Evolutionary conservation across 1,140 invertebrate species (phyloP), one percentile per base, ranked within the genome.

Genomic region (Calliphora vicina): DNA sequence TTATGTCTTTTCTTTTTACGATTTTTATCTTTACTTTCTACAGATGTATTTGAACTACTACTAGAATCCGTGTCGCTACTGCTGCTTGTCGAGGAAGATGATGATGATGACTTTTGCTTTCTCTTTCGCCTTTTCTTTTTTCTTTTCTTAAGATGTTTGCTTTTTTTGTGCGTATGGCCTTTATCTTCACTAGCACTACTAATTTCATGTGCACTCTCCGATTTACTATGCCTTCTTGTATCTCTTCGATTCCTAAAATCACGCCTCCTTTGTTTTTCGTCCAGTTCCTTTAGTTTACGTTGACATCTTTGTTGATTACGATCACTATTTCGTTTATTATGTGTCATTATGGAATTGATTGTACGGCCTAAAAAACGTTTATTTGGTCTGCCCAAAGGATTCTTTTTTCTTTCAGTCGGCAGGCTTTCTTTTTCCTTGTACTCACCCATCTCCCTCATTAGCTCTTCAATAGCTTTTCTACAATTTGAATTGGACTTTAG

Each of bases 371-470:
- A 45, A 71, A 89, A 89, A 20, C 83, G 83, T 82, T 89, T 89
- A 72, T 89, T 89, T 29, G 87, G 72, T 76, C 86, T 89, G 9
- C 86, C 87, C n/a, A 89, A 61, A 0, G 88, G 88, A 86, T 89
- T 89, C 17, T 88, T 87, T 84, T 89, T 89, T 10, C 88, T 84
- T 20, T 89, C 88, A 17, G 85, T 86, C 1, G 57, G 23, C 42
- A 78, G 2, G 17, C n/a, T 45, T 23, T 43, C 74, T 6, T n/a
- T 13, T 43, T 78, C 74, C 23, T 78, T 78, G 13, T 78, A 43
- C n/a, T 43, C 42, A 43, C 25, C 10, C 35, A 78, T 78, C 13
- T 78, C 74, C n/a, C 23, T n/a, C 35, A 78, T 43, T 4, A 78
- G 9, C 27, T 78, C 74, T 23, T 43, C 74, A 10, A 78, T 43